Conservation (phyloP, 2,888 invertebrate genomes). For the Microdon myrmicae region DNA sequence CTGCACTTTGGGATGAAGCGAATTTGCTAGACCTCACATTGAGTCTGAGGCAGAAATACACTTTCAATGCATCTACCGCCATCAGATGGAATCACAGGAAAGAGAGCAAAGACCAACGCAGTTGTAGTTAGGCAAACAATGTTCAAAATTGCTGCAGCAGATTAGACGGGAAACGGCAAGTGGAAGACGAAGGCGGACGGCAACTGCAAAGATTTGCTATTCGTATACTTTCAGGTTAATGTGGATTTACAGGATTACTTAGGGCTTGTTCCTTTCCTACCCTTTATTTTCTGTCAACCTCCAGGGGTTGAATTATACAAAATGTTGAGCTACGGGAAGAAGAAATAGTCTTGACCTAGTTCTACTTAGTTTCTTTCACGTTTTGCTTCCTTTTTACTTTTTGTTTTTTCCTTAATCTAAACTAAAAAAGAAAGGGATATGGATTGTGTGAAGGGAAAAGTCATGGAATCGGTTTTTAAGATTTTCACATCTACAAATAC, state of each 20-base stretch:
- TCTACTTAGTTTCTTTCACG: constrained; percentile 2
- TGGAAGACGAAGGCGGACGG: no score
- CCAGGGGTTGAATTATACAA: constrained; percentile 13
- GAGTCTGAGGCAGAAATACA: constrained; percentile 16
- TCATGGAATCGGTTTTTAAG: constrained; percentile 38
- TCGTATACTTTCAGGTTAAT: constrained; percentile 50
- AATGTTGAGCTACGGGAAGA: constrained; percentile 12
- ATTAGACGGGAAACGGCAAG: no score
- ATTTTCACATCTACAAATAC: constrained; percentile 26
- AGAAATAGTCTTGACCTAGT: constrained; percentile 44
- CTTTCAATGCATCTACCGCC: background rate
- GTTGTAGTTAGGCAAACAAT: constrained; percentile 44
- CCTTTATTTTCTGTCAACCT: no score
- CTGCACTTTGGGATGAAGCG: constrained; percentile 44
- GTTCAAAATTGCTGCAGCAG: constrained; percentile 43
- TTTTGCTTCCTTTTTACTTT: background rate
- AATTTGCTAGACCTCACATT: constrained; percentile 38
- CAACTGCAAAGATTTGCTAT: constrained; percentile 31
- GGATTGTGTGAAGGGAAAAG: constrained; percentile 4
- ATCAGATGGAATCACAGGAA: constrained; percentile 1
- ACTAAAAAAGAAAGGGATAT: constrained; percentile 10
- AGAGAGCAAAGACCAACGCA: constrained; percentile 25
- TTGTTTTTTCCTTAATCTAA: constrained; percentile 12
- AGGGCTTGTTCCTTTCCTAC: constrained; percentile 38
- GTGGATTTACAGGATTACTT: constrained; percentile 50